Percentiles rank a stretch among this genome's conserved stretches.
These are phyloP conservation scores for Carapus acus DNA, from an alignment of 2,797 vertebrate genomes.

Conservation along the genomic window DNA sequence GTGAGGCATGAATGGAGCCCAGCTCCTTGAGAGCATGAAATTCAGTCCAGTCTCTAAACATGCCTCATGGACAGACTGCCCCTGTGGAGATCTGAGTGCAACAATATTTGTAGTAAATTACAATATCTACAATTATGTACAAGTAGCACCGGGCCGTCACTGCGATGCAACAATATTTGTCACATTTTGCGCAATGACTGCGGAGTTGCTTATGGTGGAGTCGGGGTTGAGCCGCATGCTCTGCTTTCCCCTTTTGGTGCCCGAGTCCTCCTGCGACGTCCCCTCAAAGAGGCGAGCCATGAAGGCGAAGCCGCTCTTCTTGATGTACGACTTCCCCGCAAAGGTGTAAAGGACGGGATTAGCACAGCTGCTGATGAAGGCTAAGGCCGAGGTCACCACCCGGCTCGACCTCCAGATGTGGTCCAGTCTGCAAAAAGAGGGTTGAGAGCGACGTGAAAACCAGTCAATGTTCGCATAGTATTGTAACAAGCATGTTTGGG, in stretches of 20 bases:
- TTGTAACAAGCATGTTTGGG: no score
- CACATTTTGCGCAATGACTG: accelerated
- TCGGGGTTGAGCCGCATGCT: neutral
- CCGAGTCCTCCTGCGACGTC: slow-evolving; percentile 57
- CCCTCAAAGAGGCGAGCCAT: slow-evolving; percentile 82
- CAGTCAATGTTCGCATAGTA: no score
- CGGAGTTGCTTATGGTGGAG: neutral
- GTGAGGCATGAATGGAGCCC: no score
- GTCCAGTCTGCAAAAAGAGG: slow-evolving; percentile 47
- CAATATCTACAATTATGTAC: no score
- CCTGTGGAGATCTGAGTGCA: no score
- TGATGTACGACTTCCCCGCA: slow-evolving; percentile 78
- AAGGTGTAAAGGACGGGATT: slow-evolving; percentile 85
- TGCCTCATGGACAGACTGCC: no score
- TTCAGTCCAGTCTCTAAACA: no score
- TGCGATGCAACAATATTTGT: neutral
- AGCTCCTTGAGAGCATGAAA: no score
- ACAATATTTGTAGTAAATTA: no score
- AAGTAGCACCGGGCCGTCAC: no score
- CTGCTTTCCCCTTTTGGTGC: slow-evolving; percentile 31
- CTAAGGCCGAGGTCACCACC: slow-evolving; percentile 67
- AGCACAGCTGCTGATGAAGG: slow-evolving; percentile 84
- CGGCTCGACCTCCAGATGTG: slow-evolving; percentile 32
- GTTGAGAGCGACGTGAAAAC: no score
- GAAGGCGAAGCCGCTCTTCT: slow-evolving; percentile 73